Conservation (phyloP, 2,888 invertebrate genomes). For the Caenorhabditis sinica region DNA sequence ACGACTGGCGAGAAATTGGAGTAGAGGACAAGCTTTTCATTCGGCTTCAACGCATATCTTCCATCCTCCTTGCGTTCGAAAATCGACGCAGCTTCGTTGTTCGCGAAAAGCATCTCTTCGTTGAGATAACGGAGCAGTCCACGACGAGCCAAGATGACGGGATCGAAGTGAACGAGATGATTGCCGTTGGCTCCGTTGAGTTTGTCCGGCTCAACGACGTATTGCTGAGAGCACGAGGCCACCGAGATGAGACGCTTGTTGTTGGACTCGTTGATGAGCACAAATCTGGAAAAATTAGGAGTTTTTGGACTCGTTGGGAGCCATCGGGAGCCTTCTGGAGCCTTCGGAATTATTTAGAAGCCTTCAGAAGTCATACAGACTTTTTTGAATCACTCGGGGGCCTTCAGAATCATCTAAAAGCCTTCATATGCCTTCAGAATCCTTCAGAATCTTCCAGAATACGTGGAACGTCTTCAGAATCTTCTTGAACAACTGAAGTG, state of each 20-base stretch:
- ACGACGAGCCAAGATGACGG: constrained; percentile 69
- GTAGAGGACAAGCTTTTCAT: constrained; percentile 56
- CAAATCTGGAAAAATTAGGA: constrained; percentile 61
- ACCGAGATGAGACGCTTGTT: constrained; percentile 66
- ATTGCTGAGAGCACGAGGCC: constrained; percentile 26
- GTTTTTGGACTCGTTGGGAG: neutral
- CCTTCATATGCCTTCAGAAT: no score
- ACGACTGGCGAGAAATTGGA: constrained; percentile 58
- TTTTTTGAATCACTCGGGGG: no score
- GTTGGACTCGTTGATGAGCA: constrained; percentile 67
- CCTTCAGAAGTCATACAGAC: no score
- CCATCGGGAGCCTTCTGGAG: neutral
- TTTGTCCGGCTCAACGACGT: constrained; percentile 50
- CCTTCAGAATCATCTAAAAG: no score
- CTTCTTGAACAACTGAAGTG: no score
- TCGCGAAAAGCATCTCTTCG: constrained; percentile 32
- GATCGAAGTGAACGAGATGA: constrained; percentile 60
- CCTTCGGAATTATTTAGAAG: neutral
- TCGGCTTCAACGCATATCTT: constrained; percentile 45
- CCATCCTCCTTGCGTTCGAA: constrained; percentile 56
- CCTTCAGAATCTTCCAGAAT: no score
- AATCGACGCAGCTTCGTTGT: constrained; percentile 27
- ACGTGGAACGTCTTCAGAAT: no score
- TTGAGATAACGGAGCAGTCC: constrained; percentile 52
- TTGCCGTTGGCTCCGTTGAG: constrained; percentile 61